Percentiles rank a stretch among this genome's conserved stretches.
Conservation (phyloP, 1,140 invertebrate species). For the Coelopa frigida region DNA sequence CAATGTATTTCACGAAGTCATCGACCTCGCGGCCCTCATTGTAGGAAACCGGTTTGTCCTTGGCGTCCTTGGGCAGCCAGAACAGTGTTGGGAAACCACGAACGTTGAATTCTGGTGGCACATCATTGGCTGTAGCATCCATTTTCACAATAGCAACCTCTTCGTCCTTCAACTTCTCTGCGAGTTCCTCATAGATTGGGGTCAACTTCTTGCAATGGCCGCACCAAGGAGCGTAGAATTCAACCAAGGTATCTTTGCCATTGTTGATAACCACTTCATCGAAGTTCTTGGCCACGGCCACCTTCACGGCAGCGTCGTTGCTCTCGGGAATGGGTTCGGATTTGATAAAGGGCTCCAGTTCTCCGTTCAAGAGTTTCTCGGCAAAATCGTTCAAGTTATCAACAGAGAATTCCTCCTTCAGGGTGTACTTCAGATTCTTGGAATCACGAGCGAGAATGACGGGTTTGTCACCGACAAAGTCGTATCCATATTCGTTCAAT, state of each 20-base stretch:
- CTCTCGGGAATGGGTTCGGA: slow-evolving; percentile 87
- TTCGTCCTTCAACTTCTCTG: slow-evolving; percentile 82
- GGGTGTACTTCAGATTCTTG: slow-evolving; percentile 82
- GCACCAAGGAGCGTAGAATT: slow-evolving; percentile 99
- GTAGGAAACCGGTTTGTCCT: slow-evolving; percentile 79
- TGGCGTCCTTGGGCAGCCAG: slow-evolving; percentile 84
- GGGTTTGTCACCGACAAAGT: slow-evolving; percentile 85
- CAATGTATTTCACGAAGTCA: slow-evolving; percentile 95
- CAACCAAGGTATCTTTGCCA: slow-evolving; percentile 88
- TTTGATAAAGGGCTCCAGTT: slow-evolving; percentile 89
- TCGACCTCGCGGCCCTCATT: slow-evolving; percentile 91
- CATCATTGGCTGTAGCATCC: slow-evolving; percentile 98
- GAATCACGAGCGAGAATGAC: slow-evolving; percentile 73
- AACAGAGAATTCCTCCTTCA: slow-evolving; percentile 86
- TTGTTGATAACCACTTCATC: slow-evolving; percentile 89
- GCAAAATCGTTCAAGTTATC: slow-evolving; percentile 86
- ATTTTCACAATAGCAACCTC: slow-evolving; percentile 93
- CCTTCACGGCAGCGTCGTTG: slow-evolving; percentile 78
- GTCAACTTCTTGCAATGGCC: slow-evolving; percentile 96
- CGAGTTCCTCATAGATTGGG: slow-evolving; percentile 91
- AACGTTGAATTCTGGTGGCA: slow-evolving; percentile 86
- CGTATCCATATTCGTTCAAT: slow-evolving; percentile 88
- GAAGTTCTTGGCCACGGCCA: slow-evolving; percentile 96
- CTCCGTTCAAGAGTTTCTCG: slow-evolving; percentile 72
- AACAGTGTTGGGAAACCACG: slow-evolving; percentile 95